phyloP scores from a whole-genome alignment of 2,888 invertebrate genomes.

The Drosophila sordidula region DNA sequence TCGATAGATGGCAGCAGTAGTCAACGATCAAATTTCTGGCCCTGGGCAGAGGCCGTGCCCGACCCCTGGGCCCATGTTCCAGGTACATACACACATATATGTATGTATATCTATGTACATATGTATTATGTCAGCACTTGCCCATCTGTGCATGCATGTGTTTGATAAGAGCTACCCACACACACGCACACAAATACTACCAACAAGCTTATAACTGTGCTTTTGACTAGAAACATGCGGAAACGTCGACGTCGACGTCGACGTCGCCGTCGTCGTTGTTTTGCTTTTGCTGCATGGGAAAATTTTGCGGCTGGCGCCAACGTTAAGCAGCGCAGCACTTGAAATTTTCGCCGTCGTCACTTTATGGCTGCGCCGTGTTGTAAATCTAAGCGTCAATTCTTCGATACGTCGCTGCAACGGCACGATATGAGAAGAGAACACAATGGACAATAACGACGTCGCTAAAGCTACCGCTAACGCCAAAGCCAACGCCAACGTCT shows the following conservation, averaged over 20 bases:
- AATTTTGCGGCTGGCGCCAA: constrained; percentile 52
- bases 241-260: constrained; percentile 41
- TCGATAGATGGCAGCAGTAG: constrained; percentile 44
- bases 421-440: constrained; percentile 11
- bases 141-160: constrained; percentile 11
- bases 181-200: background rate
- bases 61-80: background rate
- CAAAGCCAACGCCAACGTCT: constrained; percentile 6
- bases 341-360: constrained; percentile 27
- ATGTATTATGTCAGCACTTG: constrained; percentile 2
- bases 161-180: constrained; percentile 38
- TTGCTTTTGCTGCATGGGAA: constrained; percentile 43
- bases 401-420: constrained; percentile 18
- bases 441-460: constrained; percentile 43
- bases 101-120: background rate
- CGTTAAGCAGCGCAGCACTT: constrained; percentile 28
- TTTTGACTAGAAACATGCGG: constrained; percentile 64
- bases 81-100: background rate
- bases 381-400: constrained; percentile 41
- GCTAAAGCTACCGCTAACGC: constrained; percentile 6
- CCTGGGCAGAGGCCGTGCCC: constrained; percentile 16
- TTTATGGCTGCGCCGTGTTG: constrained; percentile 25
- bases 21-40: constrained; percentile 49
- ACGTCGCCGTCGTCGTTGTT: background rate
- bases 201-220: constrained; percentile 45